Conservation (phyloP, 2,113 vertebrate species). For the Saiga tatarica region DNA sequence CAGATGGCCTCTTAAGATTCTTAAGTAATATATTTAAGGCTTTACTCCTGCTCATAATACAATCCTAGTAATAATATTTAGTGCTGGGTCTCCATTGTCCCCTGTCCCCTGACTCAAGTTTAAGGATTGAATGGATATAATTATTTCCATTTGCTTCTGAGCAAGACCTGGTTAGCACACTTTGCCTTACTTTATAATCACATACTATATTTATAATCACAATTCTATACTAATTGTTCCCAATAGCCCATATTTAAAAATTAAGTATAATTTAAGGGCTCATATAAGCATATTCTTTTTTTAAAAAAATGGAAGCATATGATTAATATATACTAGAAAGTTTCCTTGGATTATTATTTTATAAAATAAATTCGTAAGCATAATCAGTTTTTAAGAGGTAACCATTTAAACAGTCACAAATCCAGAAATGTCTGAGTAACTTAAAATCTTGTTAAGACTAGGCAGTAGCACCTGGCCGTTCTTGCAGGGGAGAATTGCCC, state of each 20-base stretch:
- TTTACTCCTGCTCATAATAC: conserved; percentile 9
- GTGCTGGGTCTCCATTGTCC: background rate
- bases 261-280: conserved; percentile 35
- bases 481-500: background rate
- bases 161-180: background rate
- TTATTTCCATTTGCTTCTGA: conserved; percentile 52
- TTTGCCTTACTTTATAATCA: conserved; percentile 23
- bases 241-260: conserved; percentile 48
- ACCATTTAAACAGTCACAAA: background rate
- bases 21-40: conserved; percentile 28
- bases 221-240: conserved; percentile 29
- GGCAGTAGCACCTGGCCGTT: background rate
- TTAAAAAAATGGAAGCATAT: background rate
- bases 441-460: background rate
- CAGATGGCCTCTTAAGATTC: background rate
- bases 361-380: background rate
- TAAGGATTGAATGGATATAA: conserved; percentile 46
- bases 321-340: conserved; percentile 11
- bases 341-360: conserved; percentile 21
- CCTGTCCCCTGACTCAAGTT: background rate
- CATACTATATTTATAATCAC: background rate
- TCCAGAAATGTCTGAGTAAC: background rate
- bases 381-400: background rate
- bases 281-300: background rate
- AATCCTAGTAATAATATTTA: conserved; percentile 29